A percentile compares a stretch with the other conserved stretches of the same genome.
Conservation (phyloP, 2,113 vertebrate genomes). For the Ophthalmolycus amberensis region DNA sequence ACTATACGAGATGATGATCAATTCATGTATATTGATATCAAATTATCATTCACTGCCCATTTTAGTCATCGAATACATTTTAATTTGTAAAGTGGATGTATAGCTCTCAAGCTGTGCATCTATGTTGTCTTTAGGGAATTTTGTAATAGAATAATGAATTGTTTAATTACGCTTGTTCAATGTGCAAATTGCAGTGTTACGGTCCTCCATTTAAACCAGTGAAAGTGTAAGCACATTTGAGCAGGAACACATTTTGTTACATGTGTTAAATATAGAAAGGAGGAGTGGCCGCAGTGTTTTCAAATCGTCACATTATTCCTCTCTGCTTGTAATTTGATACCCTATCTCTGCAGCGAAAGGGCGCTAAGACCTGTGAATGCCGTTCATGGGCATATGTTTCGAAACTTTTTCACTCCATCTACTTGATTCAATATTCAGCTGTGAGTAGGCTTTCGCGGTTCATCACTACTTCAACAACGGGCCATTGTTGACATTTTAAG, state of each 20-base stretch:
- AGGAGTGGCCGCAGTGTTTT: conserved; percentile 63
- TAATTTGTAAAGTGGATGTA: neutral
- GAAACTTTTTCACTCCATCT: conserved; percentile 13
- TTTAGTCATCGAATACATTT: neutral
- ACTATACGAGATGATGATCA: neutral
- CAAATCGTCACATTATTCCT: conserved; percentile 47
- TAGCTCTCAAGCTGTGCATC: neutral
- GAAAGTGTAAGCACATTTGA: conserved; percentile 27
- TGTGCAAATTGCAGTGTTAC: neutral
- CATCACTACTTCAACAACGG: neutral
- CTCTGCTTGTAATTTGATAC: conserved; percentile 73
- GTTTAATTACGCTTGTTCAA: conserved; percentile 19
- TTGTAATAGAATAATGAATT: neutral
- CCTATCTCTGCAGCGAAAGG: conserved; percentile 39
- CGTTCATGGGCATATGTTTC: neutral
- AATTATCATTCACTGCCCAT: neutral
- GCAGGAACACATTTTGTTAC: conserved; percentile 35
- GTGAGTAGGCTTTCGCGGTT: neutral
- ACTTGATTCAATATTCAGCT: neutral
- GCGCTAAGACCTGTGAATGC: conserved; percentile 51
- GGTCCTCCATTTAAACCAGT: conserved; percentile 8
- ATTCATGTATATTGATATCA: neutral
- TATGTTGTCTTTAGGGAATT: neutral
- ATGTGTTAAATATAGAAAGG: conserved; percentile 74
- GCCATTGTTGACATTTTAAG: conserved; percentile 40